These are phyloP conservation scores for Hoplodrina ambigua DNA, from an alignment of 2,888 invertebrate species.

Conservation along the genomic window DNA sequence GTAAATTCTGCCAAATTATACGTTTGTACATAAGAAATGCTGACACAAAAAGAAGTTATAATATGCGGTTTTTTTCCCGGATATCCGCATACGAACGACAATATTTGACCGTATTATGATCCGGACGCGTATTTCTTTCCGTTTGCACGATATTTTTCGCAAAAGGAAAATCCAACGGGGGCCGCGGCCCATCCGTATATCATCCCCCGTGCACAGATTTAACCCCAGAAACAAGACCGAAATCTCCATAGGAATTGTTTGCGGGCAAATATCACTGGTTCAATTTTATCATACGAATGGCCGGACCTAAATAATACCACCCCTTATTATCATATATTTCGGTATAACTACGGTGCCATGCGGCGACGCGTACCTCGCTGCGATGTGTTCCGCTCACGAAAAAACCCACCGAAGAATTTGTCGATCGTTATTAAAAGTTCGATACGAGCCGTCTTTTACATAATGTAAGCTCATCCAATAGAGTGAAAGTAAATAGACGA, in stretches of 20 bases:
- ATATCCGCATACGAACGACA: conserved; percentile 71
- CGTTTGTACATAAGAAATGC: conserved; percentile 60
- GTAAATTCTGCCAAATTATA: conserved; percentile 54
- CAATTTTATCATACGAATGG: conserved; percentile 89
- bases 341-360: conserved; percentile 76
- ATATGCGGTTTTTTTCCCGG: conserved; percentile 57
- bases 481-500: conserved; percentile 77
- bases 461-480: conserved; percentile 72
- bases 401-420: conserved; percentile 70
- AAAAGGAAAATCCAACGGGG: conserved; percentile 72
- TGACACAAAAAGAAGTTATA: conserved; percentile 62
- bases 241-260: conserved; percentile 90
- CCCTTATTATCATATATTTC: conserved; percentile 86
- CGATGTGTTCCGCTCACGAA: conserved; percentile 72
- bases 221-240: conserved; percentile 86
- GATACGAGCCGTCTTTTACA: conserved; percentile 66
- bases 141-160: conserved; percentile 76
- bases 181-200: conserved; percentile 79
- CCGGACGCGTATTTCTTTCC: conserved; percentile 68
- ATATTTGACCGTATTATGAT: conserved; percentile 70
- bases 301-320: conserved; percentile 86
- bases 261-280: conserved; percentile 86
- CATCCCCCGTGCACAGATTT: conserved; percentile 86
- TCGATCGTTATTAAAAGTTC: conserved; percentile 69
- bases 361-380: conserved; percentile 75